Evolutionary conservation across 2,888 invertebrate species (phyloP).

Genomic region (Ectemnius cavifrons): DNA sequence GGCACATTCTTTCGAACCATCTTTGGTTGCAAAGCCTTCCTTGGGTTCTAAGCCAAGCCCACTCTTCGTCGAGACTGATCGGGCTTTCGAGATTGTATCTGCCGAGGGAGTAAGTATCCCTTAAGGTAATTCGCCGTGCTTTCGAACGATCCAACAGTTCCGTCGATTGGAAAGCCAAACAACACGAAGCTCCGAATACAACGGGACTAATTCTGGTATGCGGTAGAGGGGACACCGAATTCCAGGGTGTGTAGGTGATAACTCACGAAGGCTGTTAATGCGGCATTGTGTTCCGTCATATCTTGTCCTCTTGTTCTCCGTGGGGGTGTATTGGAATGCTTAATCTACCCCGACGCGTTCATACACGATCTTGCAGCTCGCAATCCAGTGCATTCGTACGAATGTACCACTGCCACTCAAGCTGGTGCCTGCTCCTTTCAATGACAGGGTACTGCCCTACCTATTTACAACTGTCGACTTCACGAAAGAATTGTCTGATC

Average conservation of each 20-base stretch:
- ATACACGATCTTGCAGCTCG: constrained; percentile 30
- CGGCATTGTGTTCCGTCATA: constrained; percentile 45
- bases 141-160: not conserved
- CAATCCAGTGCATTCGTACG: constrained; percentile 30
- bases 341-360: constrained; percentile 33
- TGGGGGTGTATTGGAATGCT: constrained; percentile 36
- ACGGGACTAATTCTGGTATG: constrained; percentile 19
- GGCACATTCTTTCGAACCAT: constrained; percentile 22
- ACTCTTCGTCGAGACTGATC: not conserved
- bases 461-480: constrained; percentile 12
- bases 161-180: too few species aligned
- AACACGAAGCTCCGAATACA: too few species aligned
- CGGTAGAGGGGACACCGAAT: constrained; percentile 1
- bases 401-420: not conserved
- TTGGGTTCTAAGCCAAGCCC: constrained; percentile 12
- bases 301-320: constrained; percentile 30
- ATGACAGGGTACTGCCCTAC: constrained; percentile 7
- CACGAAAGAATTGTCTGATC: not conserved
- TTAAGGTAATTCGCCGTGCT: not conserved
- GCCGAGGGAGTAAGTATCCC: not conserved
- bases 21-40: constrained; percentile 22
- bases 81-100: not conserved
- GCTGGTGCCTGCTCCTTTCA: not conserved
- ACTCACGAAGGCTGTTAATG: constrained; percentile 45
- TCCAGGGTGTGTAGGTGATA: constrained; percentile 32